These are phyloP conservation scores for Phalloptychus januarius DNA, from an alignment of 2,797 vertebrate genomes.

Conservation along the genomic window DNA sequence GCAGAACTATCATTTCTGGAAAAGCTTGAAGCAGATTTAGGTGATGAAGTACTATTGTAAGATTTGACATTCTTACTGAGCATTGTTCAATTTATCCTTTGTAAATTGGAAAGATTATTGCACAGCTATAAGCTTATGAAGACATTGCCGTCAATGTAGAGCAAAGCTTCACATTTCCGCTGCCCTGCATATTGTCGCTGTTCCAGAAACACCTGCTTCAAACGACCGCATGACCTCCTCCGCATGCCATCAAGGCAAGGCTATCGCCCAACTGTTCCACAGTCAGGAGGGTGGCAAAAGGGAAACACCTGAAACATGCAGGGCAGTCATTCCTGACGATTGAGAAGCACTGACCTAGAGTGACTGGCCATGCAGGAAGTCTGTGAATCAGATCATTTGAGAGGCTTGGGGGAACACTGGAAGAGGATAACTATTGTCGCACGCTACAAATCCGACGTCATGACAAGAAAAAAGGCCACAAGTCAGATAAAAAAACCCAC, in stretches of 20 bases:
- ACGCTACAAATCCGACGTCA: not conserved
- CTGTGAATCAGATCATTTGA: not conserved
- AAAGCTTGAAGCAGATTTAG: not conserved
- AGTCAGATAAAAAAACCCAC: not conserved
- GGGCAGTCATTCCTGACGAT: no score
- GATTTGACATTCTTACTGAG: not conserved
- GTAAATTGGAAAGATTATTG: not conserved
- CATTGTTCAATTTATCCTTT: not conserved
- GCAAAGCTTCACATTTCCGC: no score
- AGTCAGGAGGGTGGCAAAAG: no score
- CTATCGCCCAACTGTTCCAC: no score
- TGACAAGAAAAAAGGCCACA: not conserved
- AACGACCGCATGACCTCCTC: no score
- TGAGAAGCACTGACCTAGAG: not conserved
- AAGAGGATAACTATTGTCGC: not conserved
- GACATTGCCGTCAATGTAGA: no score
- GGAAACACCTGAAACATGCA: no score
- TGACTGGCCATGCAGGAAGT: not conserved
- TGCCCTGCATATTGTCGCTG: no score
- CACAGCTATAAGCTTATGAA: not conserved
- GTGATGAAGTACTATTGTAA: not conserved
- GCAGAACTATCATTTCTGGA: not conserved
- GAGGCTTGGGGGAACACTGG: not conserved
- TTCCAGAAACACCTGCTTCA: no score
- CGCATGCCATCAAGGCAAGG: no score